Conservation (phyloP, 2,888 invertebrate species). For the Watsonalla binaria region DNA sequence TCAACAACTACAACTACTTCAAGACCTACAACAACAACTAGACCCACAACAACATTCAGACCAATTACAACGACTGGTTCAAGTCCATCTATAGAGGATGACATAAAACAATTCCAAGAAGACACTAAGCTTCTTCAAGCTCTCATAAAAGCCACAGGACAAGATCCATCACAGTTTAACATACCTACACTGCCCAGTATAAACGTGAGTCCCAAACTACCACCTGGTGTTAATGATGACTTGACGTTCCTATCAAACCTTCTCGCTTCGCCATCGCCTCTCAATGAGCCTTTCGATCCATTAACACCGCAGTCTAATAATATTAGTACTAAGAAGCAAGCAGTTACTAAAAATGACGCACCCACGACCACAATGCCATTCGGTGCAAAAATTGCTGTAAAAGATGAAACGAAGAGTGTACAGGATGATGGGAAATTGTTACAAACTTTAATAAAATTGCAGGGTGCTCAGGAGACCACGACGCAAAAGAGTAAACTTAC, state of each 20-base stretch:
- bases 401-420: constrained; percentile 55
- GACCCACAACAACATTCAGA: constrained; percentile 43
- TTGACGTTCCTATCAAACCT: constrained; percentile 56
- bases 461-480: constrained; percentile 66
- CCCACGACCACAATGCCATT: constrained; percentile 47
- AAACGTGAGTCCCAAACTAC: constrained; percentile 51
- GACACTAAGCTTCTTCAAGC: constrained; percentile 70
- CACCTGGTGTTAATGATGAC: constrained; percentile 39
- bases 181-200: constrained; percentile 57
- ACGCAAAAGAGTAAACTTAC: constrained; percentile 61
- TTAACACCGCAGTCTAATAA: constrained; percentile 46
- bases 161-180: constrained; percentile 68
- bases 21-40: constrained; percentile 35
- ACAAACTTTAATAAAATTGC: constrained; percentile 71
- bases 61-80: constrained; percentile 24
- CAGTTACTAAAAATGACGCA: constrained; percentile 31
- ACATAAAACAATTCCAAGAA: constrained; percentile 71
- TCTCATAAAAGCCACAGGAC: constrained; percentile 65
- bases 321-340: constrained; percentile 21
- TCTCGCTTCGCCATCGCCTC: constrained; percentile 56
- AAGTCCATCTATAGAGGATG: constrained; percentile 61
- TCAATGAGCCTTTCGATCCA: constrained; percentile 57
- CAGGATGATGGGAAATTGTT: constrained; percentile 67
- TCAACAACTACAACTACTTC: constrained; percentile 39
- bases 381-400: constrained; percentile 61